These are phyloP conservation scores for Hemiscyllium ocellatum DNA, from an alignment of 2,113 vertebrate species.

Conservation along the genomic window DNA sequence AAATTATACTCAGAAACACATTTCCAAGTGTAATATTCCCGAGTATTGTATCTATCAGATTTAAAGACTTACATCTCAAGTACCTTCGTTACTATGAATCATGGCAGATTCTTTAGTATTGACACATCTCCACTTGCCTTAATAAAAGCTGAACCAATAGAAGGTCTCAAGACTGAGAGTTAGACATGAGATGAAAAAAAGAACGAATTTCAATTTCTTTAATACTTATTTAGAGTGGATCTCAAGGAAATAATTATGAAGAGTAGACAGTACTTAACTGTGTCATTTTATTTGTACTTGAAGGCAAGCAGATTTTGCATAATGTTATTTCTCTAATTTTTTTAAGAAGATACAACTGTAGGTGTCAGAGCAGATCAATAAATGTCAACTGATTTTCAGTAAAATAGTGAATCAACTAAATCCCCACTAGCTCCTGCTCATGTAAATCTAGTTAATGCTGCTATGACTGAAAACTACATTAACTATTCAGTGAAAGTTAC, in stretches of 20 bases:
- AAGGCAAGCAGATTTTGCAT: not conserved
- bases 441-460: not conserved
- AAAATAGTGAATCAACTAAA: not conserved
- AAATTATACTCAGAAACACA: slow-evolving; percentile 1
- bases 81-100: not conserved
- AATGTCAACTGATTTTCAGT: not conserved
- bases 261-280: not conserved
- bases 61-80: slow-evolving; percentile 8
- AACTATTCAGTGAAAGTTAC: not conserved
- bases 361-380: not conserved
- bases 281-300: not conserved
- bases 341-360: not conserved
- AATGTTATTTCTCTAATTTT: not conserved
- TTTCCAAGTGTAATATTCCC: not conserved
- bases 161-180: not conserved
- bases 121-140: not conserved
- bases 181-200: not conserved
- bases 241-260: not conserved
- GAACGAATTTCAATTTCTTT: not conserved
- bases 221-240: not conserved
- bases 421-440: not conserved
- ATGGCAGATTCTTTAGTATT: not conserved
- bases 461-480: not conserved
- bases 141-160: not conserved
- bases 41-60: slow-evolving; percentile 3